Percentiles rank a stretch among this genome's conserved stretches.
phyloP scores from a whole-genome alignment of 2,888 invertebrate genomes.

The Eulithis prunata region DNA sequence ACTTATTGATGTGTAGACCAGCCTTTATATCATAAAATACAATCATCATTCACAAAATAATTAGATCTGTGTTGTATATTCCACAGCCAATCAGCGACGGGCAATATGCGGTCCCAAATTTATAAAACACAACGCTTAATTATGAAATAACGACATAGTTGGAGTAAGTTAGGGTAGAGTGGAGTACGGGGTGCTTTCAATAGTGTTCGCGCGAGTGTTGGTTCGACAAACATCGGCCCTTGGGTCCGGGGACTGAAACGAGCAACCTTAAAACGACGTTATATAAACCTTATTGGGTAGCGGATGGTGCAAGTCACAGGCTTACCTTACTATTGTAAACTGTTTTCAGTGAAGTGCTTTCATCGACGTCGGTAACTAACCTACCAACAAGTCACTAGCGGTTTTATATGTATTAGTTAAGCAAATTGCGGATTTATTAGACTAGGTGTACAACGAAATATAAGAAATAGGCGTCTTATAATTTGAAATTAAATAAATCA shows the following conservation, averaged over 20 bases:
- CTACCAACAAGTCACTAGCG: too few relatives aligned
- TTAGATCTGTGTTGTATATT: background rate
- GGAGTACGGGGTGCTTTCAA: conserved; percentile 15
- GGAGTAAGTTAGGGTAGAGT: conserved; percentile 16
- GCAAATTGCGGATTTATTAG: too few relatives aligned
- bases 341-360: too few relatives aligned
- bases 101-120: conserved; percentile 5
- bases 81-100: conserved; percentile 8
- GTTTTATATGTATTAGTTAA: too few relatives aligned
- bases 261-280: conserved; percentile 18
- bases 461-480: too few relatives aligned
- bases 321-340: background rate
- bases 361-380: too few relatives aligned
- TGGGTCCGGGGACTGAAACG: conserved; percentile 13
- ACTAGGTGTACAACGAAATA: too few relatives aligned
- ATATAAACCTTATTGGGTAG: conserved; percentile 21
- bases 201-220: conserved; percentile 34
- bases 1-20: too few relatives aligned
- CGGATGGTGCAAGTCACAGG: conserved; percentile 8
- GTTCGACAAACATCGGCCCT: conserved; percentile 31
- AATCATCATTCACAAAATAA: background rate
- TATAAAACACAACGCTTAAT: conserved; percentile 13
- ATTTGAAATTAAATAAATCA: too few relatives aligned
- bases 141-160: conserved; percentile 24
- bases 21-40: too few relatives aligned